Evolutionary conservation across 2,888 invertebrate genomes (phyloP), one percentile per base, ranked within the genome.

Genomic region (Clunio marinus): DNA sequence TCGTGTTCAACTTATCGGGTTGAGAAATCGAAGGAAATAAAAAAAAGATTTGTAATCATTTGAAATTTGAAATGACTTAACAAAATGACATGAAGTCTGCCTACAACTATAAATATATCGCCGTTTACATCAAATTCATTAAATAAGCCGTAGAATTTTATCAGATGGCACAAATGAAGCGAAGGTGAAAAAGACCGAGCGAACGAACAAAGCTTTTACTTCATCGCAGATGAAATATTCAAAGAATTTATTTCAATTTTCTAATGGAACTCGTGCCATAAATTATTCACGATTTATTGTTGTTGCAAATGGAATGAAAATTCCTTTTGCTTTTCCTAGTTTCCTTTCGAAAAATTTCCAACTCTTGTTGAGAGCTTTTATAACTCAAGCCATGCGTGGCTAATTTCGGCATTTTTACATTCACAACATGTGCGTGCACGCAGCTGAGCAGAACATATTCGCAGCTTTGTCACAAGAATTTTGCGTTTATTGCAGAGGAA

Each of bases 251-350:
- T 24, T 22, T 62, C 62, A 37, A 62, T 62, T 41, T 62, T 62
- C 41, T 62, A 41, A 62, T 62, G 62, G 41, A 62, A 62, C 22
- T 37, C 15, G 35, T 25, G 41, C 41, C 4, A 62, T 62, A 62
- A 62, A 62, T 62, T 62, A 62, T 62, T 37, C 37, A 62, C 24
- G 24, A 62, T 62, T 62, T 62, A 62, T 62, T 62, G 37, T 62
- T 59, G 13, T 32, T 58, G 15, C 41, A 10, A 41, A 41, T 41
- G 41, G 41, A 41, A 41, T 10, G 41, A 41, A 41, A 41, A 41
- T 41, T 15, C 41, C 41, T 41, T 41, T n/a, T 15, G 10, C 10
- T 2, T 41, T 41, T 41, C 8, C 8, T 32, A 32, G 5, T 32
- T 32, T 32, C 8, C 32, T 32, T 32, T 41, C 15, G n/a, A n/a